Conservation (phyloP, 2,113 vertebrate species). For the Callocephalon fimbriatum region DNA sequence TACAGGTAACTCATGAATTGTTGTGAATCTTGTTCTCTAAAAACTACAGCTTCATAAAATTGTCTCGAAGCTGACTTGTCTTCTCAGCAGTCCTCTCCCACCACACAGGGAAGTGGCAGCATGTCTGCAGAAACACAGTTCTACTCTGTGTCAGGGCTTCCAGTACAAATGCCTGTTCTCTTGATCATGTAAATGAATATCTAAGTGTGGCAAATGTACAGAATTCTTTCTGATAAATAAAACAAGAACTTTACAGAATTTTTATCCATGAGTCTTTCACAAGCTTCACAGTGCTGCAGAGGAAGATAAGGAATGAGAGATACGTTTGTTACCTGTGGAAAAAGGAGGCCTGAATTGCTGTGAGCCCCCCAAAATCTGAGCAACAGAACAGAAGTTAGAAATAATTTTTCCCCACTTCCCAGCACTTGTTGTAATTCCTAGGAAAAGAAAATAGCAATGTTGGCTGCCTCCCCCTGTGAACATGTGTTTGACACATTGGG, state of each 20-base stretch:
- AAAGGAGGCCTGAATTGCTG: not conserved
- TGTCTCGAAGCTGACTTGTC: fast-evolving
- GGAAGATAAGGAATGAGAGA: not conserved
- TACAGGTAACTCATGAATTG: not conserved
- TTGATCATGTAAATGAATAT: not conserved
- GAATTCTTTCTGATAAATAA: not conserved
- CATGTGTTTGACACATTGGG: not conserved
- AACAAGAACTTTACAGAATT: fast-evolving
- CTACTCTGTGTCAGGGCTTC: not conserved
- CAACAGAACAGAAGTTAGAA: not conserved
- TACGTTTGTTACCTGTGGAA: fast-evolving
- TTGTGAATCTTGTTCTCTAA: not conserved
- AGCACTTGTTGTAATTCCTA: not conserved
- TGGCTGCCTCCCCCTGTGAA: not conserved
- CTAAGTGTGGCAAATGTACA: not conserved
- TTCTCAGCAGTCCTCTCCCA: fast-evolving
- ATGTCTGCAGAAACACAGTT: not conserved
- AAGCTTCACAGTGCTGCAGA: fast-evolving
- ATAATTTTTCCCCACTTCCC: not conserved
- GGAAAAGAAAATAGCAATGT: not conserved
- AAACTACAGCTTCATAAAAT: not conserved
- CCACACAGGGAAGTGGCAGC: fast-evolving
- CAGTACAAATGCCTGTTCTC: not conserved
- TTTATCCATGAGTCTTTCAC: not conserved
- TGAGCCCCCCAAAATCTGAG: not conserved